Percentiles rank a stretch among this genome's conserved stretches.
These are phyloP conservation scores for Lepidothrix coronata DNA, from an alignment of 2,113 vertebrate genomes.

Conservation along the genomic window DNA sequence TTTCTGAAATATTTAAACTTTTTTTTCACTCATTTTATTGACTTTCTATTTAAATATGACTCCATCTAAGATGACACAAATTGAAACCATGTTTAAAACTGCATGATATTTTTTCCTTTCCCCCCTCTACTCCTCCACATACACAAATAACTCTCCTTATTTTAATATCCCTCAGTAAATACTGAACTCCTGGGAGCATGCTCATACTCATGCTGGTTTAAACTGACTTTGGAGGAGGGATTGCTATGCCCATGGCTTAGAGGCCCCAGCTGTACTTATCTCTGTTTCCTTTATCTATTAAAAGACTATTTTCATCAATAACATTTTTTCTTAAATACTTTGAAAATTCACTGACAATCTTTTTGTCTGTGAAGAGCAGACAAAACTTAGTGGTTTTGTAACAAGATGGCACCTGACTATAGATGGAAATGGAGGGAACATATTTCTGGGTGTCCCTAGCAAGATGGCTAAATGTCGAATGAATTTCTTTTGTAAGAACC, in stretches of 20 bases:
- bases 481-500: not conserved
- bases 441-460: slow-evolving; percentile 13
- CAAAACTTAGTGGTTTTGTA: not conserved
- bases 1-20: not conserved
- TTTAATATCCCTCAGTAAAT: not conserved
- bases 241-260: not conserved
- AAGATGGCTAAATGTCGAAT: not conserved
- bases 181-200: not conserved
- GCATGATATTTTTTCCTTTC: not conserved
- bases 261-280: not conserved
- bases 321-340: not conserved
- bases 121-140: not conserved
- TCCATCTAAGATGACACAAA: not conserved
- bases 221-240: not conserved
- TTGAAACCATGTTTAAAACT: not conserved
- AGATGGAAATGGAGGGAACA: not conserved
- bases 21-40: not conserved
- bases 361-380: not conserved
- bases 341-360: not conserved
- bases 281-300: not conserved
- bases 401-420: not conserved
- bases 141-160: not conserved
- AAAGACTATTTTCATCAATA: not conserved
- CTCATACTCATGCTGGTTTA: not conserved
- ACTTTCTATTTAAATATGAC: not conserved